Base-by-base conservation (phyloP, 37 sponge, comb jelly and placozoan genomes). In the Amphimedon queenslandica region DNA sequence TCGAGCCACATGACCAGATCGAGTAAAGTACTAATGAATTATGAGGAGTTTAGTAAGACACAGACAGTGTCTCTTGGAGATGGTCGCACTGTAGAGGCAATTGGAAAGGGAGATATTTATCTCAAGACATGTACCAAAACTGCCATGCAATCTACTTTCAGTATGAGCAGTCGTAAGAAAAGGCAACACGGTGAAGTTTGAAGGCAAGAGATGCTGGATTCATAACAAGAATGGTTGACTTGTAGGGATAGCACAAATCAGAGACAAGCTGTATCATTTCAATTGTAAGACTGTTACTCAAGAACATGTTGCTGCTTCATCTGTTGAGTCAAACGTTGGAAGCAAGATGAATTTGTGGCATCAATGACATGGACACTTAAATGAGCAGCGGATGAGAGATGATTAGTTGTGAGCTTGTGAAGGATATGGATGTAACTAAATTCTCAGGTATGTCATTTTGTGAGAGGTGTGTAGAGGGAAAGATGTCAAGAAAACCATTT, bases 341-440 rank as follows among this genome's bases (percentile, higher is more conserved):
- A 53, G 20, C 56, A 53, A 53, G 20, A 20, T 20, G 16, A 20
- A 53, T 53, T 20, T 53, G 16, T 53, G 56, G 56, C 56, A 53
- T 53, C 56, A 53, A 53, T 53, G 56, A 53, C 56, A 23, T 23
- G 56, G 56, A 53, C 56, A 53, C 56, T 53, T 53, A 53, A 53
- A 53, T 53, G 56, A 53, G 20, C 16, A 53, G 20, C 56, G 20
- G 20, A 23, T 53, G 56, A 53, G 56, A 53, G 56, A 53, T 53
- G 56, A 20, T 20, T 53, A 53, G 56, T 53, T 20, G 20, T 23
- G 56, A 53, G 16, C 20, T 53, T 23, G 56, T 53, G 56, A 53
- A 53, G 20, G 56, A 20, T 16, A 20, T 53, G 20, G 20, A 53
- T 16, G 20, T 53, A 53, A n/a, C n/a, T n/a, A n/a, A n/a, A n/a